These are phyloP conservation scores for Metaphire vulgaris DNA, from an alignment of 1,140 invertebrate species.

Conservation along the genomic window DNA sequence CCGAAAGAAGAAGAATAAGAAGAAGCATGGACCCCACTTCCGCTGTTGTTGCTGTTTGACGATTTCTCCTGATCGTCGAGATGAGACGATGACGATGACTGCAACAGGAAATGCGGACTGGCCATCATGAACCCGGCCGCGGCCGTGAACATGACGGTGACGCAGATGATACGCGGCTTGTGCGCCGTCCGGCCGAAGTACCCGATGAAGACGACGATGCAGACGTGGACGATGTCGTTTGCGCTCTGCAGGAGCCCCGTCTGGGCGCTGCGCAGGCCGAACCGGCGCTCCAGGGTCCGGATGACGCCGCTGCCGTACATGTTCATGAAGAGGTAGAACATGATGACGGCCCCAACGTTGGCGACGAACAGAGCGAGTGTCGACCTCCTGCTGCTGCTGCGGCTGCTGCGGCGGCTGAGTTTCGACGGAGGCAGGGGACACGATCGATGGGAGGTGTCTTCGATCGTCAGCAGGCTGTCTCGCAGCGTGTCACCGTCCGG, in stretches of 20 bases:
- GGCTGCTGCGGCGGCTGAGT: no score
- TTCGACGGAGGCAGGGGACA: no score
- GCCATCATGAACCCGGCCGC: constrained; percentile 41
- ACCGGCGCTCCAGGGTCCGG: constrained; percentile 25
- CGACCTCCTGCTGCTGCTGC: no score
- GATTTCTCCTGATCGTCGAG: no score
- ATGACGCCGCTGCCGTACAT: constrained; percentile 25
- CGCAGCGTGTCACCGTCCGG: no score
- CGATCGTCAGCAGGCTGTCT: no score
- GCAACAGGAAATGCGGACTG: constrained; percentile 37
- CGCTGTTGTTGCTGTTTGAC: no score
- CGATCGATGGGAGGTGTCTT: no score
- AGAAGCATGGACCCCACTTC: no score
- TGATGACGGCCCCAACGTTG: constrained; percentile 8
- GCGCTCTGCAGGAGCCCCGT: constrained; percentile 40
- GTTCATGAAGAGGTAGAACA: constrained; percentile 13
- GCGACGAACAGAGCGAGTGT: constrained; percentile 19
- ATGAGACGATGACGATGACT: constrained; percentile 16
- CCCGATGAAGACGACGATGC: constrained; percentile 36
- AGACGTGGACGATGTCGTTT: constrained; percentile 44
- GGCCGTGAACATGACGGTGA: constrained; percentile 38
- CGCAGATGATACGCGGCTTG: constrained; percentile 37
- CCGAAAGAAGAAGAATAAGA: no score
- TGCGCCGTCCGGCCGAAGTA: constrained; percentile 37
- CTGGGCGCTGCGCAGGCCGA: constrained; percentile 39